Conservation (phyloP, 2,797 vertebrate species). For the Tarsius wallacei region DNA sequence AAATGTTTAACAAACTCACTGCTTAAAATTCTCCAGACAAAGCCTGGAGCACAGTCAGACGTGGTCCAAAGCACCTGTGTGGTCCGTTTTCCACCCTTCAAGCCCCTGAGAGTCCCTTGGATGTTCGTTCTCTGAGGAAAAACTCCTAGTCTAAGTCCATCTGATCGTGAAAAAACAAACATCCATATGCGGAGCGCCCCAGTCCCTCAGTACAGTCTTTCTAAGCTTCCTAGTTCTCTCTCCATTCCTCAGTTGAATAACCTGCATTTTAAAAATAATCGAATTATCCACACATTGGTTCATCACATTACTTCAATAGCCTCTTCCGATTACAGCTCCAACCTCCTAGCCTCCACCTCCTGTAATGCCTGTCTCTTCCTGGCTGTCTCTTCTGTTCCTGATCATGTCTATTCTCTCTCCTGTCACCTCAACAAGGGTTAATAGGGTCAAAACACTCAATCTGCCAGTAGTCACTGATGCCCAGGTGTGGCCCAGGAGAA, state of each 20-base stretch:
- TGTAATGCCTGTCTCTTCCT: neutral
- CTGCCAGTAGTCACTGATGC: neutral
- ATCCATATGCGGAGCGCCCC: neutral
- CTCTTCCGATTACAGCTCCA: neutral
- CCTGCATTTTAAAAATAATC: constrained; percentile 6
- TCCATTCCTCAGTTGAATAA: neutral
- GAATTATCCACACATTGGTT: constrained; percentile 5
- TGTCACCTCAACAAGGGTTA: neutral
- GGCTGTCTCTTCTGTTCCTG: neutral
- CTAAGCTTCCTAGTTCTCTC: neutral
- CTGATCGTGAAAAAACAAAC: neutral
- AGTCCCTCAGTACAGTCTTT: too few relatives aligned
- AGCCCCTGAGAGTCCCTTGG: neutral
- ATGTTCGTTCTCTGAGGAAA: neutral
- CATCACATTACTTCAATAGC: neutral
- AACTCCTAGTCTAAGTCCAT: neutral
- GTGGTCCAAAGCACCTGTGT: neutral
- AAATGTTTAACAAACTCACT: neutral
- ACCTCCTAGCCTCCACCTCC: neutral
- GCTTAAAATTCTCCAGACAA: neutral
- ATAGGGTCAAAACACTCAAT: neutral
- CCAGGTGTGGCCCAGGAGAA: neutral
- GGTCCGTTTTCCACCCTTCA: neutral
- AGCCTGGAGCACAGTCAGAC: neutral
- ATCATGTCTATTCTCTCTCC: neutral